Evolutionary conservation across 2,113 vertebrate species (phyloP), one percentile per base, ranked within the genome.

Genomic region (Cyprinus carpio): DNA sequence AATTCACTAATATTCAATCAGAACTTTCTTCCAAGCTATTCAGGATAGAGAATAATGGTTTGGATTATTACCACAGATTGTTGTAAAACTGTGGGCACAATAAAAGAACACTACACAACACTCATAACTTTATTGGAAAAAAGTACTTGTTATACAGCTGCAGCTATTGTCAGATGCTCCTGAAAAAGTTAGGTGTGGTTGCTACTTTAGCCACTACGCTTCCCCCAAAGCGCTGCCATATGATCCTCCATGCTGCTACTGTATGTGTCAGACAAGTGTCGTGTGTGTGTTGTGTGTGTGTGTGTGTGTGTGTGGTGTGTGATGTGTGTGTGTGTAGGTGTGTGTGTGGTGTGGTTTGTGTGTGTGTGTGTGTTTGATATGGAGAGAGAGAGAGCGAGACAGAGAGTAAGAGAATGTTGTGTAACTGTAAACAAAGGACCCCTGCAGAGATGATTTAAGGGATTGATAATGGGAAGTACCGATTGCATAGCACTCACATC

Each of bases 401-500:
- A 56, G 6, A 56, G 54, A 77, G 34, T 9, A 20, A 37, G n/a
- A 37, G n/a, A 56, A 56, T 67, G 72, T n/a, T 29, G 27, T 78
- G 60, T 56, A n/a, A 46, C 60, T 27, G 20, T 74, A n/a, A 49
- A 60, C 10, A 34, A 49, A 82, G 51, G 16, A 67, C 60, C 29
- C 76, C 51, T 84, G 62, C 40, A 81, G 71, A 76, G 62, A 86
- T 46, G 31, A 81, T 83, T 87, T 80, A 89, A 83, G 71, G 87
- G 80, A 82, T n/a, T 75, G 18, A 92, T 87, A 90, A 89, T 86
- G n/a, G 76, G 76, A 89, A 46, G 82, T 87, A 75, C 51, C 87
- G 90, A 87, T 89, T 90, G 88, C 15, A 67, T 76, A 88, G 84
- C 83, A 89, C 85, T 88, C 87, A 87, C 87, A 87, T 84, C 80